Base-by-base conservation (phyloP, 1,140 invertebrate genomes). In the Hirudo medicinalis region DNA sequence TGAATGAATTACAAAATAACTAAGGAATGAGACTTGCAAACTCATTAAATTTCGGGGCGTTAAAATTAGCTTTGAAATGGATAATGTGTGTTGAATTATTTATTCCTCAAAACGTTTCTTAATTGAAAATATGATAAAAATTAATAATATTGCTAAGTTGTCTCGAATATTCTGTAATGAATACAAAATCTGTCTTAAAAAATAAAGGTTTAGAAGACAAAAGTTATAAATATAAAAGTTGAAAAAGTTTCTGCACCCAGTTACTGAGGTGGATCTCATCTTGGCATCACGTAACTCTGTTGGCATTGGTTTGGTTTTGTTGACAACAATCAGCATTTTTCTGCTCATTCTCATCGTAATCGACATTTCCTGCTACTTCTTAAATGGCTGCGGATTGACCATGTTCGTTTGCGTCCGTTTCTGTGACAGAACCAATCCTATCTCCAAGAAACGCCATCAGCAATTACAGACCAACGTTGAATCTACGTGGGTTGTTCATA, bases 311-410 rank as follows among this genome's bases (percentile, higher is more conserved):
- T 57, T 54, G 55, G 89, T 92, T 75, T 88, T 91, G 74, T 88
- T 88, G 73, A 87, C 91, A 70, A 88, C 90, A 13, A 83, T 91
- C 63, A 87, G 86, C 55, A 86, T 87, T 63, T 84, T 91, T 17
- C 81, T 91, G 53, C 78, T 91, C 72, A 85, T 90, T 69, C 83
- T 91, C 49, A 83, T 91, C 73, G 84, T 91, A 72, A 86, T 91
- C 73, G 90, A 92, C 79, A 81, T 91, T 0, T 84, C 89, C 0
- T 88, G 89, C 73, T 89, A 86, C 77, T 90, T 88, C 80, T 86
- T 86, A 74, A 85, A 82, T 82, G 85, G 71, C 5, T 84, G 75
- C 68, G 75, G 75, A 32, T n/a, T 76, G 25, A 32, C 70, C 2
- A 75, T 75, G 74, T 75, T 71, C 70, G 60, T 75, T 40, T 76